Conservation (phyloP, 2,797 vertebrate species). For the Oreortyx pictus region DNA sequence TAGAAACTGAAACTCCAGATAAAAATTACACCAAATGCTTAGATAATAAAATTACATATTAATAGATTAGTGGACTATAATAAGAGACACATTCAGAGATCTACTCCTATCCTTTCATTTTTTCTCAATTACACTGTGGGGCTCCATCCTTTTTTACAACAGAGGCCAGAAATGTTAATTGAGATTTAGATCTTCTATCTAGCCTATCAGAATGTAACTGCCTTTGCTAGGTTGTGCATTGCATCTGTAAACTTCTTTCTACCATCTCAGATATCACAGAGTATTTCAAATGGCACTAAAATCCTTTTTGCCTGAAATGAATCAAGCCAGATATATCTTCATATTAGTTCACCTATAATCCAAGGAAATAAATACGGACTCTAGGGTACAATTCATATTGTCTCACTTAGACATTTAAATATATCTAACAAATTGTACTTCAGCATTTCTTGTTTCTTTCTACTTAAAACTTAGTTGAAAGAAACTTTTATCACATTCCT, state of each 20-base stretch:
- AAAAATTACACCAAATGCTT: neutral
- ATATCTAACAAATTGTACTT: constrained; percentile 2
- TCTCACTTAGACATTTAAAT: neutral
- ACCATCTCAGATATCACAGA: neutral
- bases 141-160: neutral
- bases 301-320: neutral
- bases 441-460: constrained; percentile 8
- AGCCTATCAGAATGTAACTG: neutral
- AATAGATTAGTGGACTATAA: neutral
- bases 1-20: neutral
- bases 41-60: neutral
- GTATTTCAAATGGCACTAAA: neutral
- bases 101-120: neutral
- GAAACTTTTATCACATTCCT: constrained; percentile 10
- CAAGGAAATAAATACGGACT: neutral
- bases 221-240: neutral
- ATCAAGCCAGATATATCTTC: neutral
- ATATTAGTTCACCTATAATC: neutral
- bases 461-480: neutral
- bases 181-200: neutral
- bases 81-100: neutral
- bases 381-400: neutral
- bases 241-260: neutral
- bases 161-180: neutral
- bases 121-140: neutral